phyloP scores from a whole-genome alignment of 2,797 vertebrate genomes.

The Sciurus vulgaris region DNA sequence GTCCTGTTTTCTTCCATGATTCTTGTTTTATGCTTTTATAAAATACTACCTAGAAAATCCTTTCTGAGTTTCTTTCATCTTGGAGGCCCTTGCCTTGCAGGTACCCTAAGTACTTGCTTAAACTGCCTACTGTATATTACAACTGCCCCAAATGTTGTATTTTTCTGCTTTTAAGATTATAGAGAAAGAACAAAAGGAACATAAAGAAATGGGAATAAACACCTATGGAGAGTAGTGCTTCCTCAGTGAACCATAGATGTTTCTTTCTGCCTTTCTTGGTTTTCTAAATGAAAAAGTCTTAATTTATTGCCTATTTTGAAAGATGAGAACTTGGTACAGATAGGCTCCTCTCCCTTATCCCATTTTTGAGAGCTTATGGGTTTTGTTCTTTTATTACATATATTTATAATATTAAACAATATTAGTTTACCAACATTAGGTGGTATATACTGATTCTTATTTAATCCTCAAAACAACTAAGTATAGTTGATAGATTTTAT shows the following conservation, averaged over 20 bases:
- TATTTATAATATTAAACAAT: constrained; percentile 30
- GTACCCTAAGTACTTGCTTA: background rate
- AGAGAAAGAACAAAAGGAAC: background rate
- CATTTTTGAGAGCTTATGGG: background rate
- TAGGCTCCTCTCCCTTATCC: background rate
- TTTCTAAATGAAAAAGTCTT: constrained; percentile 35
- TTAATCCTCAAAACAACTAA: constrained; percentile 20
- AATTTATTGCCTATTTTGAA: background rate
- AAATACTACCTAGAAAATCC: background rate
- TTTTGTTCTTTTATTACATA: background rate
- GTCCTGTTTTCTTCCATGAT: background rate
- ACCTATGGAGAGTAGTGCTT: background rate
- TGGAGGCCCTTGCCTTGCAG: background rate
- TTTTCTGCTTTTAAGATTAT: constrained; percentile 27
- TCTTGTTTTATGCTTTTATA: constrained; percentile 1
- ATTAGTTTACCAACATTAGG: background rate
- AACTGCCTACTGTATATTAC: background rate
- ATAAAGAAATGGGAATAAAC: background rate
- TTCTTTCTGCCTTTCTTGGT: background rate
- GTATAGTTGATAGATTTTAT: background rate
- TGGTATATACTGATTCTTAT: background rate
- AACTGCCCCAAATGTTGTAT: background rate
- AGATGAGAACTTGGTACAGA: background rate
- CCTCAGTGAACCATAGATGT: background rate
- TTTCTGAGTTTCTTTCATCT: background rate